Percentiles rank a stretch among this genome's conserved stretches.
Evolutionary conservation across 1,140 invertebrate species (phyloP).

Genomic region (Cephus cinctus): DNA sequence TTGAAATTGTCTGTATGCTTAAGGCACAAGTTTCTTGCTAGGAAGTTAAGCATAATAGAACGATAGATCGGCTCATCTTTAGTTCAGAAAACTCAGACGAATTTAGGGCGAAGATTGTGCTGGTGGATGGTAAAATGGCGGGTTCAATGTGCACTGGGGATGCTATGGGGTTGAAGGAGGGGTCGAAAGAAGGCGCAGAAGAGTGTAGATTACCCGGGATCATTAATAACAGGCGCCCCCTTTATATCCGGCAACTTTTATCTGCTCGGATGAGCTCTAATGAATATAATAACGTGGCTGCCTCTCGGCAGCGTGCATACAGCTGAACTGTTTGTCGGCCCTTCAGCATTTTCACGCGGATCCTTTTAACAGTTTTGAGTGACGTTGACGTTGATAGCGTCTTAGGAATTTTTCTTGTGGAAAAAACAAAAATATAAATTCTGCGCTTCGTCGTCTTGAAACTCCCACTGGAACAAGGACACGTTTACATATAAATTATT

Average conservation of each 20-base stretch:
- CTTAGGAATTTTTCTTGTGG: no score
- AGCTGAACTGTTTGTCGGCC: no score
- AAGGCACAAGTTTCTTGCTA: no score
- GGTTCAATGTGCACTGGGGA: not conserved
- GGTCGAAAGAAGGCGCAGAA: conserved; percentile 14
- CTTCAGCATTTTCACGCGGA: not conserved
- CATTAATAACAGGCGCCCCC: conserved; percentile 35
- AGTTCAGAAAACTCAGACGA: conserved; percentile 28
- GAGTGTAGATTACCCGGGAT: conserved; percentile 34
- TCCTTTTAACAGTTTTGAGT: no score
- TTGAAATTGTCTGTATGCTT: no score
- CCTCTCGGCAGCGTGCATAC: no score
- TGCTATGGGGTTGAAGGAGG: not conserved
- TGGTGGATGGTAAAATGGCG: conserved; percentile 19
- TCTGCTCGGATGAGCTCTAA: conserved; percentile 34
- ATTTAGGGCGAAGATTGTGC: conserved; percentile 27
- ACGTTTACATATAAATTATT: no score
- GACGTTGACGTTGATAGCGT: no score
- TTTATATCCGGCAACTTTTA: conserved; percentile 39
- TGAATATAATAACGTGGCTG: conserved; percentile 34
- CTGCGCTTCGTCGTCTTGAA: no score
- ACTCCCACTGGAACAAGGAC: no score
- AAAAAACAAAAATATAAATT: no score
- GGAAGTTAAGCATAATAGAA: conserved; percentile 32
- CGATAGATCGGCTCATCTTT: conserved; percentile 27